Conservation (phyloP, 2,797 vertebrate genomes). For the Gadopsis marmoratus region DNA sequence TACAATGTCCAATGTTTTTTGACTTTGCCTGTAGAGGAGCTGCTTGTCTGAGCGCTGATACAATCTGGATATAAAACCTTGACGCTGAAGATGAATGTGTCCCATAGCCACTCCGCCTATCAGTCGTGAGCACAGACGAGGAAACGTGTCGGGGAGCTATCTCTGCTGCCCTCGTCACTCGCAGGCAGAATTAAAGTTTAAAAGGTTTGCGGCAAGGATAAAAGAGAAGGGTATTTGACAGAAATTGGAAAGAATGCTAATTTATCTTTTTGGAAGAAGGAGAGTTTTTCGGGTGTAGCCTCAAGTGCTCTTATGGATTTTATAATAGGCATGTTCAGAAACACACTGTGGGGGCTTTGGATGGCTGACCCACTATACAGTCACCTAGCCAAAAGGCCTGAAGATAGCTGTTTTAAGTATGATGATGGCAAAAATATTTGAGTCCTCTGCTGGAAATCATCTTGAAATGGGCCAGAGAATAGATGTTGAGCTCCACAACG, state of each 20-base stretch:
- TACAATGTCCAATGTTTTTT: conserved; percentile 47
- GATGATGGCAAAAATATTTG: neutral
- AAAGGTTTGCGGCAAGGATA: conserved; percentile 50
- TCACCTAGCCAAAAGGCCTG: neutral
- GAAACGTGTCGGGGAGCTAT: conserved; percentile 64
- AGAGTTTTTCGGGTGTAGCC: conserved; percentile 4
- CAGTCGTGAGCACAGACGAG: conserved; percentile 54
- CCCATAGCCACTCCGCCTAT: conserved; percentile 62
- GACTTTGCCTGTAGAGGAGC: conserved; percentile 49
- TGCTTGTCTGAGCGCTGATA: conserved; percentile 66
- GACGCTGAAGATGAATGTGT: conserved; percentile 76
- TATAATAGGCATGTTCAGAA: conserved; percentile 8
- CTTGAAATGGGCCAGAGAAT: conserved; percentile 17
- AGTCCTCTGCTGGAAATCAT: conserved; percentile 20
- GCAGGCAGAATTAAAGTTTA: conserved; percentile 47
- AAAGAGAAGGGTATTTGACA: conserved; percentile 44
- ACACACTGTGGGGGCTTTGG: neutral
- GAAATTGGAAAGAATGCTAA: conserved; percentile 37
- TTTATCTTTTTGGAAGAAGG: conserved; percentile 9
- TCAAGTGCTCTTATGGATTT: neutral
- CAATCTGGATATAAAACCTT: conserved; percentile 68
- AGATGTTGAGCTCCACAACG: neutral
- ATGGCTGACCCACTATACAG: neutral
- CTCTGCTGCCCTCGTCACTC: conserved; percentile 36
- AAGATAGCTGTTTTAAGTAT: conserved; percentile 6